Percentiles rank a stretch among this genome's conserved stretches.
Conservation (phyloP, 2,113 vertebrate genomes). For the Petrocephalus microphthalmus region DNA sequence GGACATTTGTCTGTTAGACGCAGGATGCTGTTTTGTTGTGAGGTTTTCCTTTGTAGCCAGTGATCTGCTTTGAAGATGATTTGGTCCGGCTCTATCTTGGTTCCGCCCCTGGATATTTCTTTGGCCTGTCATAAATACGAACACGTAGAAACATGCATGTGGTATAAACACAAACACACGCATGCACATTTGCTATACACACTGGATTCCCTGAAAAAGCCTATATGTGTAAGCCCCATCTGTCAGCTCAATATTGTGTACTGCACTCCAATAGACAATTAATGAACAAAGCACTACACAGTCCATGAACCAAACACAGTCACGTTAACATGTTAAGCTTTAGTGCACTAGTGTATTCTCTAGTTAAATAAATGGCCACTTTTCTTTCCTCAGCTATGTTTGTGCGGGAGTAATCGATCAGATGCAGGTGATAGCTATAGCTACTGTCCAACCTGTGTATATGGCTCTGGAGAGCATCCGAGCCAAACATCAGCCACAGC, state of each 20-base stretch:
- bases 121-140: background rate
- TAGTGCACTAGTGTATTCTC: background rate
- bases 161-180: background rate
- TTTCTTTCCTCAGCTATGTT: background rate
- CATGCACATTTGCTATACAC: background rate
- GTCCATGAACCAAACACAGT: background rate
- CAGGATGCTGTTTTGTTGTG: background rate
- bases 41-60: conserved; percentile 8
- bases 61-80: conserved; percentile 52
- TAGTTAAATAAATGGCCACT: background rate
- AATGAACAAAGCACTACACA: background rate
- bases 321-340: background rate
- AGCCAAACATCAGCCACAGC: background rate
- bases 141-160: background rate
- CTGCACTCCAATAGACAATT: background rate
- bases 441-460: background rate
- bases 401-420: background rate
- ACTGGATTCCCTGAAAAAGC: background rate
- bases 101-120: conserved; percentile 45
- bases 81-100: conserved; percentile 44
- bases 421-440: background rate
- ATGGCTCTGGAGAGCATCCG: background rate
- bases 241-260: background rate
- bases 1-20: background rate
- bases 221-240: too few species aligned